Evolutionary conservation across 2,797 vertebrate genomes (phyloP), one percentile per base, ranked within the genome.

Genomic region (Margarornis squamiger): DNA sequence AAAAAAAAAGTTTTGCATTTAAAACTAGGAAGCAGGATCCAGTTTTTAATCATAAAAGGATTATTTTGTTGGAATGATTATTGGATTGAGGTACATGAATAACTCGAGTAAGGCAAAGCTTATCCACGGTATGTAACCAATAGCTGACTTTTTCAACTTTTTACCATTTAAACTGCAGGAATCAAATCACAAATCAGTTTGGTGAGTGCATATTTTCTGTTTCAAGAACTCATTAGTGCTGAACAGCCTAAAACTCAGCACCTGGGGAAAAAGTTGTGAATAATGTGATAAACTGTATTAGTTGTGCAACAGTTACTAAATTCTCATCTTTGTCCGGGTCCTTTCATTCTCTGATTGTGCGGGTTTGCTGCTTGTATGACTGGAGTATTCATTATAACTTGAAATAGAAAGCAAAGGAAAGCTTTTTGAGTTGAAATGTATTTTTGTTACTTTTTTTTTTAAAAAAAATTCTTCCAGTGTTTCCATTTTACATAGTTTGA

Each of bases 361-460:
- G 38, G 32, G 71, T 48, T 94, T 94, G 71, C 61, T 92, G 12
- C 38, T 80, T 85, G 17, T 79, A 22, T 79, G 58, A 73, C 57
- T 77, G 61, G 6, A 45, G 24, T 51, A 43, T 82, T 96, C 32
- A 67, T 87, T 72, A 57, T 26, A 54, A 67, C 75, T 86, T 72
- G 39, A 94, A 95, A 90, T 90, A 96, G 91, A 92, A 92, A 89
- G 75, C 58, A 61, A 86, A 87, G 54, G 76, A 86, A 93, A 63
- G 39, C 32, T 87, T 96, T 90, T 62, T 23, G 77, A 49, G 51
- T 46, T 84, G 49, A 94, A 90, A 93, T 66, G 30, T 9, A 3
- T 51, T 71, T 55, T 74, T 79, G 2, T 32, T 24, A 5, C 11
- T 20, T 34, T 88, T 54, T 66, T 48, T 43, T 74, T 75, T 26